Evolutionary conservation across 2,888 invertebrate species (phyloP), one percentile per base, ranked within the genome.

Genomic region (Aleiodes testaceus): DNA sequence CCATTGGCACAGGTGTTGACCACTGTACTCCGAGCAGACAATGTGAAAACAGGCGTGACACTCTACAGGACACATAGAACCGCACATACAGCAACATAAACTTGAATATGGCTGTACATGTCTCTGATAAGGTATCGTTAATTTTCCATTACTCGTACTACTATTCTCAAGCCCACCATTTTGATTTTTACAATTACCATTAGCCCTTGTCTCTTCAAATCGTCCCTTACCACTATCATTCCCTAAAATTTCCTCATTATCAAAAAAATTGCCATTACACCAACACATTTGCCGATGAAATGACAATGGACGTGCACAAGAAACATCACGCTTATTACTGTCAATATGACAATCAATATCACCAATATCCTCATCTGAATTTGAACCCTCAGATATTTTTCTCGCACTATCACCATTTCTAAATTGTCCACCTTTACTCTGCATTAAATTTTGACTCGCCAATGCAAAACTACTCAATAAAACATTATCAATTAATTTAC

Each of bases 11-110:
- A 84, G 83, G 74, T 85, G 84, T 74, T 85, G 84, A 74, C 80
- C 80, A 80, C 79, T 82, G 82, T 80, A 83, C 74, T 85, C 84
- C 76, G 83, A 79, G 88, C 92, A 92, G 80, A 90, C 89, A 83
- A 88, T 88, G 88, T 91, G 91, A 89, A 91, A 91, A 87, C 91
- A 91, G 82, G 90, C 89, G 86, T 91, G 90, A 87, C 92, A 92
- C 87, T 92, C 92, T 91, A 89, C 84, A 80, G 91, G 89, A 87
- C 90, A 91, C 82, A 90, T 86, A 86, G 89, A 89, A 84, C 89
- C 90, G 87, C 91, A 91, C 88, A 90, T 90, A 88, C 91, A 91
- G 87, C 91, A 91, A 88, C 91, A 91, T 47, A 76, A 75, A 78
- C 75, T 80, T 12, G 71, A 67, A 70, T 68, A 64, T 22, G 18